A percentile compares a stretch with the other conserved stretches of the same genome.
phyloP scores from a whole-genome alignment of 2,113 vertebrate genomes.

The Oncorhynchus keta region DNA sequence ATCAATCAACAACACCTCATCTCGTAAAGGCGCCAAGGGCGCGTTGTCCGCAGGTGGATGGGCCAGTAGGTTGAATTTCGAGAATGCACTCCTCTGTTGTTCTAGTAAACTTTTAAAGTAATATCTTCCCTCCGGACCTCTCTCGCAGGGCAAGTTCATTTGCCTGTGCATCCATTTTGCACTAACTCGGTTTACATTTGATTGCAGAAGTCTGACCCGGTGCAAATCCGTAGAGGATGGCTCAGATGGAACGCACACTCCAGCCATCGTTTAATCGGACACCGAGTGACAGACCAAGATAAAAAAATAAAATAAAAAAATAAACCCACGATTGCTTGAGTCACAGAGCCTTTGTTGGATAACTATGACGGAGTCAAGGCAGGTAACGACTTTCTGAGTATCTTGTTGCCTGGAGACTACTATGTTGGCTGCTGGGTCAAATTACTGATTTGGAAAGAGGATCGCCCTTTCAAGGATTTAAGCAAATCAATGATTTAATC shows the following conservation, averaged over 20 bases:
- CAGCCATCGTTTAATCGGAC: constrained; percentile 14
- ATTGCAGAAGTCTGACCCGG: constrained; percentile 42
- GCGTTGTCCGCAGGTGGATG: constrained; percentile 11
- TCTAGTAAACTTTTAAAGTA: constrained; percentile 52
- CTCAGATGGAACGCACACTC: constrained; percentile 16
- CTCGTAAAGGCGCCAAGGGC: constrained; percentile 55
- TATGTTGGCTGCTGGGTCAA: constrained; percentile 41
- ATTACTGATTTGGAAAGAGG: constrained; percentile 44
- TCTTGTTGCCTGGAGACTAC: constrained; percentile 60
- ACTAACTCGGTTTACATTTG: constrained; percentile 10
- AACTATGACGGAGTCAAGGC: not conserved
- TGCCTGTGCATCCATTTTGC: constrained; percentile 19
- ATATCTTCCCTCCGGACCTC: constrained; percentile 37
- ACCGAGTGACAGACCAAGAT: not conserved
- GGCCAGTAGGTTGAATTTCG: constrained; percentile 51
- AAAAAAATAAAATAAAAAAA: too few relatives aligned
- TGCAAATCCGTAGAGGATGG: constrained; percentile 29
- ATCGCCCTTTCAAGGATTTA: too few relatives aligned
- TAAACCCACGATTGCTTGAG: not conserved
- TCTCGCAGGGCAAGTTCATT: constrained; percentile 30
- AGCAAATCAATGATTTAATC: too few relatives aligned
- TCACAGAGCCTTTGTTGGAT: not conserved
- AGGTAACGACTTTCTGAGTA: constrained; percentile 8
- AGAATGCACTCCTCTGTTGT: constrained; percentile 49
- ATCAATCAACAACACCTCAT: constrained; percentile 61